Conservation (phyloP, 2,888 invertebrate species). For the Drosophila melanocephala region DNA sequence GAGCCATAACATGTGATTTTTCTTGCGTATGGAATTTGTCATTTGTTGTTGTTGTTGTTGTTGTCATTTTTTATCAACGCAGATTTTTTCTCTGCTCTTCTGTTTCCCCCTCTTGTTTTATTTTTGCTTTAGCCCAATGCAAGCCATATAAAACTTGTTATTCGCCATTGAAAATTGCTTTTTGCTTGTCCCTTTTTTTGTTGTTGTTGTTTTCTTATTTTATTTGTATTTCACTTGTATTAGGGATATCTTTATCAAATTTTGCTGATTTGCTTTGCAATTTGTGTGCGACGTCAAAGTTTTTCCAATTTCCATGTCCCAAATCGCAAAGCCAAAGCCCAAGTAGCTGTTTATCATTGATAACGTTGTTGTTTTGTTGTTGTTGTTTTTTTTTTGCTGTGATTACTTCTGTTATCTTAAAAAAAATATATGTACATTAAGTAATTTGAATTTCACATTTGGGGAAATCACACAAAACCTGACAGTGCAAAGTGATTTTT, state of each 20-base stretch:
- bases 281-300: constrained; percentile 5
- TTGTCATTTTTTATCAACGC: constrained; percentile 41
- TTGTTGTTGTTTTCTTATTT: background rate
- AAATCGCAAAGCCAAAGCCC: background rate
- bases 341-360: constrained; percentile 18
- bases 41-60: constrained; percentile 12
- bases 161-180: constrained; percentile 51
- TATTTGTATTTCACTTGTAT: constrained; percentile 36
- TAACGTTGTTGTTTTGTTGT: constrained; percentile 1
- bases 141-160: constrained; percentile 59
- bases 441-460: background rate
- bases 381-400: background rate
- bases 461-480: constrained; percentile 8
- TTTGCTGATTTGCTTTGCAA: constrained; percentile 38
- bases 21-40: constrained; percentile 40
- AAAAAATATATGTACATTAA: background rate
- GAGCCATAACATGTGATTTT: constrained; percentile 38
- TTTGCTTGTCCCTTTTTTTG: constrained; percentile 16
- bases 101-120: constrained; percentile 9
- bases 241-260: constrained; percentile 33
- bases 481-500: background rate
- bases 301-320: constrained; percentile 15
- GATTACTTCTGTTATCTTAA: constrained; percentile 3
- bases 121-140: constrained; percentile 39
- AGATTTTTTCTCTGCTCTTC: constrained; percentile 14